phyloP scores from a whole-genome alignment of 2,797 vertebrate species.

The Naso thynnoides region DNA sequence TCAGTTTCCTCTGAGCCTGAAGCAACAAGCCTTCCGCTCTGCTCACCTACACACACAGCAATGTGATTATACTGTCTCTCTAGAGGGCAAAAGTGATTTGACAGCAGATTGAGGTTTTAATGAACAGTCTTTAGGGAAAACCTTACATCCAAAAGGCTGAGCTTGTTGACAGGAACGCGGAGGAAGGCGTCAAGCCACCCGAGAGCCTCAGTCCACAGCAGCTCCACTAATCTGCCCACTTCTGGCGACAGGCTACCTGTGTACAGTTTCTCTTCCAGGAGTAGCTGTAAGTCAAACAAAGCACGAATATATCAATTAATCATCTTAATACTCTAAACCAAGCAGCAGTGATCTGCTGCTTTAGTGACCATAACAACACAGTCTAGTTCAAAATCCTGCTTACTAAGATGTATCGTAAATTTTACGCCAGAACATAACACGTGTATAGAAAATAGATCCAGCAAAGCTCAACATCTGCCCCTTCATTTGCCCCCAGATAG shows the following conservation, averaged over 20 bases:
- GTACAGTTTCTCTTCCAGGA: conserved; percentile 85
- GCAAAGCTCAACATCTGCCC: no score
- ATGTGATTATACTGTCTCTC: background rate
- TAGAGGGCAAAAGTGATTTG: background rate
- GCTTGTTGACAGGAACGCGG: conserved; percentile 73
- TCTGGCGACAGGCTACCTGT: conserved; percentile 80
- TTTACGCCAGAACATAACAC: background rate
- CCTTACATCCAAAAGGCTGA: conserved; percentile 89
- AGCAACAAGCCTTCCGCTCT: conserved; percentile 88
- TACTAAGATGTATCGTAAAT: background rate
- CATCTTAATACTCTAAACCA: background rate
- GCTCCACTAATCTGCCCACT: conserved; percentile 87
- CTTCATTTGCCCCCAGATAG: no score
- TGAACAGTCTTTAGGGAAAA: background rate
- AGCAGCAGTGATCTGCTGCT: background rate
- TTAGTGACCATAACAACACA: background rate
- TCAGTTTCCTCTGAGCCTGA: conserved; percentile 78
- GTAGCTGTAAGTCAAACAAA: conserved; percentile 76
- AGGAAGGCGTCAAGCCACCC: conserved; percentile 82
- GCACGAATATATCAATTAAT: background rate
- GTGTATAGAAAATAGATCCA: no score
- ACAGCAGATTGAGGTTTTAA: background rate
- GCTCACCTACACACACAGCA: conserved; percentile 81
- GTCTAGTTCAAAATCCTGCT: background rate
- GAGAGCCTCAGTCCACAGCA: conserved; percentile 88